Evolutionary conservation across 1,140 invertebrate genomes (phyloP).

Genomic region (Sinella curviseta): DNA sequence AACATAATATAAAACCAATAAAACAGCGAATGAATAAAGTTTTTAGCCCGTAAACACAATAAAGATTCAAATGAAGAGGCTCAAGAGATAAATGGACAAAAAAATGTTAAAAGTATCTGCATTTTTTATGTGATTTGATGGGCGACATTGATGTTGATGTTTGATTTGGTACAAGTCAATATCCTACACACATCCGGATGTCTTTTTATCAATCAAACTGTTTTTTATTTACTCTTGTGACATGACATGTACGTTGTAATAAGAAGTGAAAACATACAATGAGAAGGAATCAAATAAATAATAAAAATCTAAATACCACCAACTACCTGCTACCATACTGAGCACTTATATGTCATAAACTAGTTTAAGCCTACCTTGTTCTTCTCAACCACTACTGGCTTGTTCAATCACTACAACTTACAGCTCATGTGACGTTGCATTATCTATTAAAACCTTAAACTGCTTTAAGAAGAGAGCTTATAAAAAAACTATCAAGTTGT

Average conservation of each 20-base stretch:
- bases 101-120: no score
- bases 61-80: no score
- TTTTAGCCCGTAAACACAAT: no score
- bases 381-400: not conserved
- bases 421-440: no score
- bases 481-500: no score
- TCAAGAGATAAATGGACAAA: no score
- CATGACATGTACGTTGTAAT: not conserved
- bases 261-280: not conserved
- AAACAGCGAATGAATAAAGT: no score
- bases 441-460: no score
- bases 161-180: not conserved
- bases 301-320: not conserved
- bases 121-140: no score
- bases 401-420: not conserved
- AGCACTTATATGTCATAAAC: not conserved
- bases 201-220: not conserved
- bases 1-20: no score
- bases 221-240: conserved; percentile 1
- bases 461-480: no score
- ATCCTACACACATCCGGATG: not conserved
- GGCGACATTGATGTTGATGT: no score
- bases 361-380: not conserved
- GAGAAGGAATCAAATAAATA: not conserved
- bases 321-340: not conserved